phyloP scores from a whole-genome alignment of 2,797 vertebrate species.

The Cephalopachus bancanus region DNA sequence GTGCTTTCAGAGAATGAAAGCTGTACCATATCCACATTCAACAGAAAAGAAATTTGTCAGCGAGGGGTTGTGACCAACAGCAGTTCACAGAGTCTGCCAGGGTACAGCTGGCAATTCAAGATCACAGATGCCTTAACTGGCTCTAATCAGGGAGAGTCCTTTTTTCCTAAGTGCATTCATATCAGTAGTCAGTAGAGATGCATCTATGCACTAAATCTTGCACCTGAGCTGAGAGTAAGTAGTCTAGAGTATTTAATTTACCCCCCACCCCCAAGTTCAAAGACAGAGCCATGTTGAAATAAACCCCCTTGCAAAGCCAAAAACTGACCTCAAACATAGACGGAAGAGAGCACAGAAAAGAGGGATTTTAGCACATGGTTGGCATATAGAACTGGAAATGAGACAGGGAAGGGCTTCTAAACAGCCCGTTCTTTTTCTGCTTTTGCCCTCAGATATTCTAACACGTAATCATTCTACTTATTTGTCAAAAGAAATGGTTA shows the following conservation, averaged over 20 bases:
- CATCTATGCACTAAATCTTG: constrained; percentile 51
- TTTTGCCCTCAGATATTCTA: background rate
- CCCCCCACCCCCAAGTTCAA: background rate
- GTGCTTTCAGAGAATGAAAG: constrained; percentile 47
- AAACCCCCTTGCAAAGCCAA: constrained; percentile 1
- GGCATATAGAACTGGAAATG: background rate
- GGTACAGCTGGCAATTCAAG: background rate
- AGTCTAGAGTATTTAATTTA: constrained; percentile 32
- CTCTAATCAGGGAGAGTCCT: background rate
- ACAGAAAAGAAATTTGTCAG: constrained; percentile 56
- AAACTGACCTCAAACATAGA: constrained; percentile 45
- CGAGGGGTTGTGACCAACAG: constrained; percentile 21
- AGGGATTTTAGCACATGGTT: constrained; percentile 27
- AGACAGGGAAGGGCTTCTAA: background rate
- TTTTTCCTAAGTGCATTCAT: constrained; percentile 21
- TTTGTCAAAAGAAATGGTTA: background rate
- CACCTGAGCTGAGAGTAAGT: constrained; percentile 27
- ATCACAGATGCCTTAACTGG: constrained; percentile 34
- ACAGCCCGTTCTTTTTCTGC: background rate
- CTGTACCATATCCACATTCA: background rate
- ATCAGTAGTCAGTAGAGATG: constrained; percentile 4
- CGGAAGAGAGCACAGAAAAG: constrained; percentile 42
- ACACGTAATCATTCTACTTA: background rate
- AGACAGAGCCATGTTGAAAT: constrained; percentile 7
- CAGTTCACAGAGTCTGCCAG: constrained; percentile 17